A percentile compares a stretch with the other conserved stretches of the same genome.
Conservation (phyloP, 1,140 invertebrate species). For the Galendromus occidentalis region DNA sequence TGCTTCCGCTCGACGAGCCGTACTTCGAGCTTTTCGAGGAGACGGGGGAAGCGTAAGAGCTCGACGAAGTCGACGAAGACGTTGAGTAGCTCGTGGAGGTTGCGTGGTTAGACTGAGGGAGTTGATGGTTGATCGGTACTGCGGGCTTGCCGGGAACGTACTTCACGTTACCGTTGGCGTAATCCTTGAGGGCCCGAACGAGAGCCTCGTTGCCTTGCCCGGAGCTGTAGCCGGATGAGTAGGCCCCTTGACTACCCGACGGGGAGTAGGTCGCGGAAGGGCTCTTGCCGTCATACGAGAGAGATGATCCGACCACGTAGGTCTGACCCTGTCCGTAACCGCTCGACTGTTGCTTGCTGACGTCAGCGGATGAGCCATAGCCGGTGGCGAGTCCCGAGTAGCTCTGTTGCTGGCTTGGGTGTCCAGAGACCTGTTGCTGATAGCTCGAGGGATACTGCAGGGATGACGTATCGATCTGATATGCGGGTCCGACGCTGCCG, state of each 20-base stretch:
- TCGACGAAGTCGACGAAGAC: conserved; percentile 3
- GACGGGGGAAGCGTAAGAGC: background rate
- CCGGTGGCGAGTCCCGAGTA: conserved; percentile 1
- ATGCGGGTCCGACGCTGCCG: background rate
- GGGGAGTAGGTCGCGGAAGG: background rate
- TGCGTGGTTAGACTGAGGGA: background rate
- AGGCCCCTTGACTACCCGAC: background rate
- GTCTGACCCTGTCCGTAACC: background rate
- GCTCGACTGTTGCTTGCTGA: background rate
- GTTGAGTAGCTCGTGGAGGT: background rate
- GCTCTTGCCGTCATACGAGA: conserved; percentile 5
- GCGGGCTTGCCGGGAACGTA: conserved; percentile 2
- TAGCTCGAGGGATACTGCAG: conserved; percentile 1
- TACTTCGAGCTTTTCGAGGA: background rate
- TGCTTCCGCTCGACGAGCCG: background rate
- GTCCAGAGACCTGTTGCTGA: background rate
- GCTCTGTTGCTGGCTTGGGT: background rate
- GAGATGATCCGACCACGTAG: background rate
- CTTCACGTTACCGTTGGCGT: background rate
- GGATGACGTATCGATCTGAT: conserved; percentile 6
- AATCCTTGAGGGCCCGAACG: background rate
- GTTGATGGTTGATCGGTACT: background rate
- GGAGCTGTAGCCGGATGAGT: background rate
- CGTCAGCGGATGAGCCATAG: background rate
- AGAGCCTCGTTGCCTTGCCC: background rate